These are phyloP conservation scores for Mamestra configurata DNA, from an alignment of 1,140 invertebrate species.

Conservation along the genomic window DNA sequence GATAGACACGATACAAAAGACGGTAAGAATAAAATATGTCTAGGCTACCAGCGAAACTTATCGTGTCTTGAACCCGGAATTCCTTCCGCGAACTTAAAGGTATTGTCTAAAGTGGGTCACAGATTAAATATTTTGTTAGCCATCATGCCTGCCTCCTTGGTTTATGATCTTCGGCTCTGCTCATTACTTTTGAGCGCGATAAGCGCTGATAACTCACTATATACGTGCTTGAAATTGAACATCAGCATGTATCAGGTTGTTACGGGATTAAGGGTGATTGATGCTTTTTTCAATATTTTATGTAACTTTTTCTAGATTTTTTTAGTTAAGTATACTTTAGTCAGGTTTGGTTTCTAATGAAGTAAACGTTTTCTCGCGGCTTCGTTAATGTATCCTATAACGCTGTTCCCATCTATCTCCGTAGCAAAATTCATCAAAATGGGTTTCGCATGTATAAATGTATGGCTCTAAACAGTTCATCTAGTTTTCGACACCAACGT, in stretches of 20 bases:
- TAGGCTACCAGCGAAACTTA: constrained; percentile 4
- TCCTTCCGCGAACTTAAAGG: constrained; percentile 18
- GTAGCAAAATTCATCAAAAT: no score
- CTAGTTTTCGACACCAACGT: no score
- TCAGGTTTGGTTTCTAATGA: no score
- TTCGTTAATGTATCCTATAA: no score
- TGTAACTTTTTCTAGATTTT: no score
- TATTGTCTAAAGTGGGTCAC: constrained; percentile 30
- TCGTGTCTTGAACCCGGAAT: constrained; percentile 11
- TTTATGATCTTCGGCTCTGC: constrained; percentile 3
- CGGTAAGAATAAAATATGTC: constrained; percentile 26
- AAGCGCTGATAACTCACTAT: constrained; percentile 24
- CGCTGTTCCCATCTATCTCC: no score
- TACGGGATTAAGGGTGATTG: neutral
- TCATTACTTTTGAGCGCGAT: constrained; percentile 39
- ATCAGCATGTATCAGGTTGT: neutral
- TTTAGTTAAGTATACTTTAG: no score
- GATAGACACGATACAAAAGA: constrained; percentile 10
- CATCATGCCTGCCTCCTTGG: neutral
- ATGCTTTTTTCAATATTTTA: no score
- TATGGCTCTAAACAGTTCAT: no score
- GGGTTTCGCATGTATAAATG: no score
- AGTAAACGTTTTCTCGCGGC: no score
- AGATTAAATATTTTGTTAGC: constrained; percentile 39
- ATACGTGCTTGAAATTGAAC: constrained; percentile 31